These are phyloP conservation scores for Poecile montanus DNA, from an alignment of 2,797 vertebrate species.

Conservation along the genomic window DNA sequence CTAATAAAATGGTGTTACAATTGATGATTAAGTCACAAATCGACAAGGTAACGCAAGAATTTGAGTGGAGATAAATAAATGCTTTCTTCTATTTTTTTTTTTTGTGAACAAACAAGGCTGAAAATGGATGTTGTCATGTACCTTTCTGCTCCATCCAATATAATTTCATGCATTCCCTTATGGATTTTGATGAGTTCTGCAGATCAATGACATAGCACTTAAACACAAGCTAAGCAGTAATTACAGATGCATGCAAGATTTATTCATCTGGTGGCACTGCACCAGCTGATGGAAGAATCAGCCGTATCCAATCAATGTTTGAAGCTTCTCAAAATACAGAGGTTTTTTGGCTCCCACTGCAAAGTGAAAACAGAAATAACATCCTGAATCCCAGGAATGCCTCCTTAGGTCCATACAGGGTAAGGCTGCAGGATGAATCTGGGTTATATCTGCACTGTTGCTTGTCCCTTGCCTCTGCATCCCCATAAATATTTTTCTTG, in stretches of 20 bases:
- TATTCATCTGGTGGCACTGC: conserved; percentile 47
- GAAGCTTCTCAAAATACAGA: conserved; percentile 45
- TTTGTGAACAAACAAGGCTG: neutral
- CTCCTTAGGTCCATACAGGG: neutral
- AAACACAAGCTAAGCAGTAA: conserved; percentile 49
- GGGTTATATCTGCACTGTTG: neutral
- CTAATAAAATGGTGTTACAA: neutral
- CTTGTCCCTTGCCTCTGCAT: neutral
- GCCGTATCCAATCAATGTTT: neutral
- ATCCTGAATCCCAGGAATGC: neutral
- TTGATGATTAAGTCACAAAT: neutral
- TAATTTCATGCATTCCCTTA: conserved; percentile 34
- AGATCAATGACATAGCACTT: conserved; percentile 47
- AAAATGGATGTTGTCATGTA: conserved; percentile 40
- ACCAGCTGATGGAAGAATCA: conserved; percentile 53
- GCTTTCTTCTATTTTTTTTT: neutral
- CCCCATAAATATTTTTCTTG: neutral
- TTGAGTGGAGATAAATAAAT: neutral
- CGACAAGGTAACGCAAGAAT: neutral
- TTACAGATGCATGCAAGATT: conserved; percentile 42
- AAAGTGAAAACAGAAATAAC: conserved; percentile 6
- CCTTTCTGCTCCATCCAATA: conserved; percentile 19
- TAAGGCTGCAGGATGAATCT: neutral
- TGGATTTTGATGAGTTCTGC: conserved; percentile 38
- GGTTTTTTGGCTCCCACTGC: neutral